Evolutionary conservation across 2,888 invertebrate genomes (phyloP).

Genomic region (Xestia xanthographa): DNA sequence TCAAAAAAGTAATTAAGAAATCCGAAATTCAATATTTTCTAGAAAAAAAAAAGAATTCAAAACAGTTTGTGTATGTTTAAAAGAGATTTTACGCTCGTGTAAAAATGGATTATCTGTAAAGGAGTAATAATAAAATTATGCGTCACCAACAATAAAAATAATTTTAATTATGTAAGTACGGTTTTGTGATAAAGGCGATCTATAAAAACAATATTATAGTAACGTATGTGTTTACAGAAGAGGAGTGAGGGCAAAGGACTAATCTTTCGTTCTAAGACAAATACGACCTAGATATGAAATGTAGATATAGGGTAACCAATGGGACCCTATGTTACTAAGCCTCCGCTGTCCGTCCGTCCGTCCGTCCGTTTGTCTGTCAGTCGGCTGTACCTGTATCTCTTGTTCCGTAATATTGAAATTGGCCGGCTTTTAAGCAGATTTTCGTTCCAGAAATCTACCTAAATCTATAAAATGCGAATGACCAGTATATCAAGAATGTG

Average conservation of each 20-base stretch:
- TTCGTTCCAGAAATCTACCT: neutral
- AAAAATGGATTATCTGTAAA: neutral
- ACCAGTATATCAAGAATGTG: slow-evolving; percentile 9
- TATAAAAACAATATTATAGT: neutral
- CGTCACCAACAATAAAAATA: neutral
- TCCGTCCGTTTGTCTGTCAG: no score
- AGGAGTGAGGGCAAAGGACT: neutral
- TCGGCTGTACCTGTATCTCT: no score
- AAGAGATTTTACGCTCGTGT: neutral
- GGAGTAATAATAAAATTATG: neutral
- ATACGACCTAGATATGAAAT: neutral
- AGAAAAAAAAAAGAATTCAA: neutral
- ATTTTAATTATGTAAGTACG: neutral
- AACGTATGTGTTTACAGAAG: neutral
- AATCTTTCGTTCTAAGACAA: neutral
- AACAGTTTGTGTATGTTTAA: neutral
- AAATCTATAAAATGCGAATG: slow-evolving; percentile 14
- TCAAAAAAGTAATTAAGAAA: neutral
- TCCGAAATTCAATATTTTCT: no score
- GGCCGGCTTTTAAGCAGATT: neutral
- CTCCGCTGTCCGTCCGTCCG: no score
- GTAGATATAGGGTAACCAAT: no score
- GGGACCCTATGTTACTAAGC: no score
- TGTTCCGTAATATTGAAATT: no score
- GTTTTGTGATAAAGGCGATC: neutral